Conservation (phyloP, 2,113 vertebrate genomes). For the Petromus typicus region DNA sequence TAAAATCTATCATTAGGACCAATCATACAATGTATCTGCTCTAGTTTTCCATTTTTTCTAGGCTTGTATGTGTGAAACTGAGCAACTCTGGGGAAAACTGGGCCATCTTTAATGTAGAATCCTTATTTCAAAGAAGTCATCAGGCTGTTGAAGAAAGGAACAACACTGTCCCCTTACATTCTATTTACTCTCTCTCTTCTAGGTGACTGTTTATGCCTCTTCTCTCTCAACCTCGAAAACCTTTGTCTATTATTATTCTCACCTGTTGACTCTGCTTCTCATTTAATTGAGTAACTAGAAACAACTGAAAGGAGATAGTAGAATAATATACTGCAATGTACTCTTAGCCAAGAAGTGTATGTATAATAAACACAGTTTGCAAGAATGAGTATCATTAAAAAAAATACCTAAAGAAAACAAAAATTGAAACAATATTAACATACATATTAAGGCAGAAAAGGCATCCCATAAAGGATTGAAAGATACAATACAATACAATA, state of each 20-base stretch:
- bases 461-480: background rate
- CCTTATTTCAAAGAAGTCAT: too few species aligned
- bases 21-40: background rate
- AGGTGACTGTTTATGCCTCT: too few species aligned
- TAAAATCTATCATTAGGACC: background rate
- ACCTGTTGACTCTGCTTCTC: background rate
- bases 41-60: background rate
- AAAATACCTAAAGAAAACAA: background rate
- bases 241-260: background rate
- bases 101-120: background rate
- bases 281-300: background rate
- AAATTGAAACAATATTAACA: background rate
- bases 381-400: background rate
- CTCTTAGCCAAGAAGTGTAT: background rate
- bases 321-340: background rate
- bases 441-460: background rate
- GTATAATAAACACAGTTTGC: background rate
- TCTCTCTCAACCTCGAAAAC: too few species aligned
- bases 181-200: background rate
- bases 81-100: background rate
- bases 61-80: background rate
- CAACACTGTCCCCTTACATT: background rate
- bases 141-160: accelerated
- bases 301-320: background rate
- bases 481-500: background rate